Conservation (phyloP, 2,797 vertebrate genomes). For the Syndactyla subalaris region DNA sequence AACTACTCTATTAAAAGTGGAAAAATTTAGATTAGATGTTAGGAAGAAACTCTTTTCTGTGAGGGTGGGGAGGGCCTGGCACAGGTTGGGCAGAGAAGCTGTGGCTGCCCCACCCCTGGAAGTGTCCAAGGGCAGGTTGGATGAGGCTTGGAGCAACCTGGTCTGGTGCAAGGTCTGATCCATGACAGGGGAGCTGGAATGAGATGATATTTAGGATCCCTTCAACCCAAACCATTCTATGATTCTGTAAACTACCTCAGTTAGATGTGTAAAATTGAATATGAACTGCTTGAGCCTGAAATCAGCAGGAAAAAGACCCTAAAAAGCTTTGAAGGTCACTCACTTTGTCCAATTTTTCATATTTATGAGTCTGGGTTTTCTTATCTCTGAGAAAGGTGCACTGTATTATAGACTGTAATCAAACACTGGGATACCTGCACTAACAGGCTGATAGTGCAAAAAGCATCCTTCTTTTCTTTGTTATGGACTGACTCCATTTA, state of each 20-base stretch:
- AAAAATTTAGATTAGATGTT: not conserved
- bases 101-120: not conserved
- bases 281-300: not conserved
- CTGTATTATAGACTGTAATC: not conserved
- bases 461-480: not conserved
- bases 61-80: rapidly evolving
- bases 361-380: not conserved
- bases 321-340: not conserved
- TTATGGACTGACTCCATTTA: not conserved
- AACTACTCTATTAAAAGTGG: not conserved
- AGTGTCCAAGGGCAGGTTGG: not conserved
- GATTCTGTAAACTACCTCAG: not conserved
- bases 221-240: not conserved
- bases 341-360: not conserved
- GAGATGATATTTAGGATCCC: not conserved
- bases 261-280: not conserved
- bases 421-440: not conserved
- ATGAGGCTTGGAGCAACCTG: not conserved
- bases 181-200: rapidly evolving
- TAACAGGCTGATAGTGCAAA: not conserved
- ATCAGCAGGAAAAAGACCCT: not conserved
- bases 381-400: not conserved
- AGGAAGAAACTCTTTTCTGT: not conserved
- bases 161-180: rapidly evolving
- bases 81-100: too few relatives aligned